phyloP scores from a whole-genome alignment of 2,797 vertebrate species.

The Nothura maculosa region DNA sequence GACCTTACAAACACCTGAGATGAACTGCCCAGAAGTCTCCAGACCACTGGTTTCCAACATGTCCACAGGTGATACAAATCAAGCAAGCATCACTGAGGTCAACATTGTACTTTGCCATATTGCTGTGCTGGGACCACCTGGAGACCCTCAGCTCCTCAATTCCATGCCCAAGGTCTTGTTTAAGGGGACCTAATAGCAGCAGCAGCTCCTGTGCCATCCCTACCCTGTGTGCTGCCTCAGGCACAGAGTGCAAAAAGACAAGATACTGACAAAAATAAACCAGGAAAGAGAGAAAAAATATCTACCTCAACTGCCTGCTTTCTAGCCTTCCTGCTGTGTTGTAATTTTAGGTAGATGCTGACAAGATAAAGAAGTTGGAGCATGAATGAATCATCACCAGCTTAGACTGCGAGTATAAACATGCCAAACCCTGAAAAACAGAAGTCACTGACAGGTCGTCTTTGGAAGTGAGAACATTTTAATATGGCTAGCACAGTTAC shows the following conservation, averaged over 20 bases:
- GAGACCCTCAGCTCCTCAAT: not conserved
- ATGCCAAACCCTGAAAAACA: constrained; percentile 55
- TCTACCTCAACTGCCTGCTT: not conserved
- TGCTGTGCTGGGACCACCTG: not conserved
- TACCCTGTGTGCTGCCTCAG: not conserved
- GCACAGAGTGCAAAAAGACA: not conserved
- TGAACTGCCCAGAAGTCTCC: not conserved
- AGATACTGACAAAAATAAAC: not conserved
- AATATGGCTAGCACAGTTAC: constrained; percentile 27
- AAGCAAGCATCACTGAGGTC: not conserved
- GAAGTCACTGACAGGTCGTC: constrained; percentile 17
- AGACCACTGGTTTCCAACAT: not conserved
- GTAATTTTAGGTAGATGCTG: constrained; percentile 58
- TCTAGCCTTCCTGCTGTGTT: not conserved
- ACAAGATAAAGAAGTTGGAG: constrained; percentile 52
- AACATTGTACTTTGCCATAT: not conserved
- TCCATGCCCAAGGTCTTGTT: not conserved
- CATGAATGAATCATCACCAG: constrained; percentile 26
- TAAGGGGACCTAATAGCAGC: accelerated
- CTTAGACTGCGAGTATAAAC: constrained; percentile 48
- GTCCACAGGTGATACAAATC: not conserved
- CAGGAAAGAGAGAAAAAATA: not conserved
- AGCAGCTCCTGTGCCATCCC: not conserved
- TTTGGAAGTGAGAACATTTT: constrained; percentile 34
- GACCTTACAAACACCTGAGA: not conserved